A percentile compares a stretch with the other conserved stretches of the same genome.
These are phyloP conservation scores for Cydia amplana DNA, from an alignment of 1,140 invertebrate genomes.

Conservation along the genomic window DNA sequence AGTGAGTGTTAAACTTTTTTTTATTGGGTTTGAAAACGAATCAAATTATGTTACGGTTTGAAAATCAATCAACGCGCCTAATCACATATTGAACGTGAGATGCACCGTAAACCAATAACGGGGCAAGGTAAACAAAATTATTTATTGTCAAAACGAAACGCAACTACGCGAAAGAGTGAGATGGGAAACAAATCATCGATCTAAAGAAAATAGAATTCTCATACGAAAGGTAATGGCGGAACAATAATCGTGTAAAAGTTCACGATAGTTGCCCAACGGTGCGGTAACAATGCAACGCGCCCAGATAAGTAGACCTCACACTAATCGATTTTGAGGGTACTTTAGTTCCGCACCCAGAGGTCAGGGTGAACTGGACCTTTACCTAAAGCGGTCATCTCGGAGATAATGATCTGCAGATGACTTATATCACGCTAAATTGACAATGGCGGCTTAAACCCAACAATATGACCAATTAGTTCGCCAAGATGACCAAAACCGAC, in stretches of 20 bases:
- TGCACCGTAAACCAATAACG: constrained; percentile 60
- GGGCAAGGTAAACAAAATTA: constrained; percentile 73
- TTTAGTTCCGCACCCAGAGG: constrained; percentile 40
- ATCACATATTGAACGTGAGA: constrained; percentile 57
- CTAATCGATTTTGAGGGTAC: constrained; percentile 54
- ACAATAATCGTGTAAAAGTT: constrained; percentile 79
- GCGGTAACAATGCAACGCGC: constrained; percentile 62
- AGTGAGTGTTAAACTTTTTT: neutral
- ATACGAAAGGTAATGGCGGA: constrained; percentile 74
- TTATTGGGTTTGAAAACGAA: neutral
- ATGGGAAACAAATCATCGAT: constrained; percentile 57
- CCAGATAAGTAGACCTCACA: constrained; percentile 52
- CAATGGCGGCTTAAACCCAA: constrained; percentile 71
- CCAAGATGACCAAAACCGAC: constrained; percentile 73
- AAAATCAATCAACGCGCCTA: constrained; percentile 37
- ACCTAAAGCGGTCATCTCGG: constrained; percentile 67
- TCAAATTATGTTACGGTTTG: neutral
- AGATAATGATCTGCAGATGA: constrained; percentile 78
- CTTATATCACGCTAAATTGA: constrained; percentile 75
- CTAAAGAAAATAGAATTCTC: constrained; percentile 77
- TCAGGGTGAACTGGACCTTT: constrained; percentile 52
- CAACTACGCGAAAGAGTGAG: constrained; percentile 43
- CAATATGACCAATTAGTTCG: constrained; percentile 74
- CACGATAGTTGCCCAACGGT: constrained; percentile 72
- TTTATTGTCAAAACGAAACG: constrained; percentile 55